Percentiles rank a stretch among this genome's conserved stretches.
These are phyloP conservation scores for Amphipyra tragopoginis DNA, from an alignment of 2,888 invertebrate genomes.

Conservation along the genomic window DNA sequence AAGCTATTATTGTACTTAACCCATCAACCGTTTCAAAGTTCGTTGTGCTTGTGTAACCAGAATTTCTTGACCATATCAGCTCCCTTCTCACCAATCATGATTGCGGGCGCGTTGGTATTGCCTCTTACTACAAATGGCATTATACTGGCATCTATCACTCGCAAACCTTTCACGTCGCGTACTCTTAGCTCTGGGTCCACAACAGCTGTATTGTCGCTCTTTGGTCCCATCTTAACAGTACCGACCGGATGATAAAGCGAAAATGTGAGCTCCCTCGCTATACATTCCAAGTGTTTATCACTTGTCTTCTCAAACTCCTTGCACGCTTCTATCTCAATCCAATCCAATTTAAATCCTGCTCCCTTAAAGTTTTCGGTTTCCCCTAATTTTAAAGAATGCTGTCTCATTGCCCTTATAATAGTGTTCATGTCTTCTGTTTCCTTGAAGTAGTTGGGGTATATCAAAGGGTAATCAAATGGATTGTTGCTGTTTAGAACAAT, in stretches of 20 bases:
- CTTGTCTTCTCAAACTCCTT: slow-evolving; percentile 62
- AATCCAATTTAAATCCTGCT: slow-evolving; percentile 68
- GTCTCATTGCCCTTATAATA: slow-evolving; percentile 67
- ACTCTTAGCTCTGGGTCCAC: slow-evolving; percentile 90
- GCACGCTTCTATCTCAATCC: slow-evolving; percentile 75
- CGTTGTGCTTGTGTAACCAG: slow-evolving; percentile 77
- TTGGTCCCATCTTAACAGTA: slow-evolving; percentile 91
- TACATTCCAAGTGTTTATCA: slow-evolving; percentile 72
- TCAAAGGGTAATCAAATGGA: slow-evolving; percentile 92
- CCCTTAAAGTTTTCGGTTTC: slow-evolving; percentile 71
- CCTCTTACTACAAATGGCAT: slow-evolving; percentile 91
- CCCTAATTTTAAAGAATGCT: slow-evolving; percentile 64
- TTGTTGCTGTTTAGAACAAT: slow-evolving; percentile 91
- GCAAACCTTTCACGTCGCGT: slow-evolving; percentile 84
- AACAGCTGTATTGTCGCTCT: slow-evolving; percentile 81
- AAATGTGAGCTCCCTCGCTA: slow-evolving; percentile 71
- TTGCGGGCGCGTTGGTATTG: slow-evolving; percentile 91
- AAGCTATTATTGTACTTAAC: slow-evolving; percentile 18
- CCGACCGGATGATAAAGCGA: slow-evolving; percentile 93
- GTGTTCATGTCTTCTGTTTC: slow-evolving; percentile 87
- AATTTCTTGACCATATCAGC: slow-evolving; percentile 91
- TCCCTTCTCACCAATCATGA: slow-evolving; percentile 92
- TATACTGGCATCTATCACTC: slow-evolving; percentile 92
- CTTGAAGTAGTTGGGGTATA: slow-evolving; percentile 90
- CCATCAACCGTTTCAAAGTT: slow-evolving; percentile 63